Percentiles rank a stretch among this genome's conserved stretches.
These are phyloP conservation scores for Pomatorhinus ruficollis DNA, from an alignment of 2,113 vertebrate genomes.

Conservation along the genomic window DNA sequence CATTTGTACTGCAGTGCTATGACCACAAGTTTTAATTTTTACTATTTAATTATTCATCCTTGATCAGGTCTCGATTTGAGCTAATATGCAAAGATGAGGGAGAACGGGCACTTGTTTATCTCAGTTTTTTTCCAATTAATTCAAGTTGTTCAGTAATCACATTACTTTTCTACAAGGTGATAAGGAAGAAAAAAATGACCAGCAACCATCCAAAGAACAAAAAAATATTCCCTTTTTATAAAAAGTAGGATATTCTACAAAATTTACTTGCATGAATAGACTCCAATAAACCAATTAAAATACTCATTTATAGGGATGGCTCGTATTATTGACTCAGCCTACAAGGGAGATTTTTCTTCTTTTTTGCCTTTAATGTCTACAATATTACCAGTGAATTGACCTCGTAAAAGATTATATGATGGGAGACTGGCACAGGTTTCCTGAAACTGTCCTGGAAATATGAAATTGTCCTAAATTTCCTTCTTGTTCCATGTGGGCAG, in stretches of 20 bases:
- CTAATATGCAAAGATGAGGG: neutral
- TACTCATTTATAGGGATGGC: neutral
- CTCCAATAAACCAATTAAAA: neutral
- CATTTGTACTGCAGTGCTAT: neutral
- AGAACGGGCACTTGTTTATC: slow-evolving; percentile 8
- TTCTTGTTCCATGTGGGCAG: neutral
- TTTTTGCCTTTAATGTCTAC: neutral
- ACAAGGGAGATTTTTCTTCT: neutral
- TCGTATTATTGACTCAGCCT: neutral
- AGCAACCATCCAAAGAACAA: neutral
- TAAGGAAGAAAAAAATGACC: neutral
- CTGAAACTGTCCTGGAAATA: neutral
- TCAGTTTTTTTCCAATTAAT: slow-evolving; percentile 14
- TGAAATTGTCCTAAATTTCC: neutral
- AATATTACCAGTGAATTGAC: neutral
- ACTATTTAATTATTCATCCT: slow-evolving; percentile 2
- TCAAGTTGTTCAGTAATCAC: slow-evolving; percentile 23
- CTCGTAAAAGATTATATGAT: neutral
- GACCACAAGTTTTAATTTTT: slow-evolving; percentile 23
- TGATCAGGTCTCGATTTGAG: neutral
- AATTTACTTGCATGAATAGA: neutral
- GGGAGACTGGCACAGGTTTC: neutral
- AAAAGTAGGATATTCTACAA: neutral
- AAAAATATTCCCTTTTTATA: neutral
- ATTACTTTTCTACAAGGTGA: neutral